These are phyloP conservation scores for Epinephelus coioides DNA, from an alignment of 2,797 vertebrate species.

Conservation along the genomic window DNA sequence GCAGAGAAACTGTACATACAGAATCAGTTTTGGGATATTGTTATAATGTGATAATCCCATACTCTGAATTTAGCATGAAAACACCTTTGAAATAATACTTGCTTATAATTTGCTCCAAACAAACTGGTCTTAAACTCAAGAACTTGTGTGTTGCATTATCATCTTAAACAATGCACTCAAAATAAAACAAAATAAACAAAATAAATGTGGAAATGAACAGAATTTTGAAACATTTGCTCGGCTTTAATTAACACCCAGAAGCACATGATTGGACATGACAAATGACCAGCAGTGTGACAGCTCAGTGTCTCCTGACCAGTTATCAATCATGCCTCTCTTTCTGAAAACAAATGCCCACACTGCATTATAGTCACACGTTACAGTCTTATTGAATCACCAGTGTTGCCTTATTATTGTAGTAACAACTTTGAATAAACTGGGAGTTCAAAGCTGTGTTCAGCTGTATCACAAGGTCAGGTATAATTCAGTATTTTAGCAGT, in stretches of 20 bases:
- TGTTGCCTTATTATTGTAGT: not conserved
- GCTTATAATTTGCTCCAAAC: not conserved
- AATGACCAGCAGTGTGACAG: not conserved
- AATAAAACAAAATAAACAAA: not conserved
- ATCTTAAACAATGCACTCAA: not conserved
- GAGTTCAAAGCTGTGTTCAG: not conserved
- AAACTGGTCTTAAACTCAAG: not conserved
- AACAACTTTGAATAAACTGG: not conserved
- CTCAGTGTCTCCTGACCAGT: not conserved
- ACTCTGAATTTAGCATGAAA: not conserved
- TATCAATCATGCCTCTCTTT: not conserved
- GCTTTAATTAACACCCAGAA: not conserved
- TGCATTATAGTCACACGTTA: not conserved
- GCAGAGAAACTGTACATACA: not conserved
- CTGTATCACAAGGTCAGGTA: constrained; percentile 1
- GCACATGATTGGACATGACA: not conserved
- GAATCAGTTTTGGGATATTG: not conserved
- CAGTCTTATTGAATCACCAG: not conserved
- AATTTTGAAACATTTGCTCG: not conserved
- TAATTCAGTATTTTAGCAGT: constrained; percentile 3
- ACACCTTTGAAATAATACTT: not conserved
- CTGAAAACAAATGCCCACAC: not conserved
- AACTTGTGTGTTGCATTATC: not conserved
- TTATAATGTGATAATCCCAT: not conserved
- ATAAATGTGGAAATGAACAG: not conserved